Percentiles rank a stretch among this genome's conserved stretches.
phyloP scores from a whole-genome alignment of 1,140 invertebrate genomes.

The Macrocentrus cingulum region DNA sequence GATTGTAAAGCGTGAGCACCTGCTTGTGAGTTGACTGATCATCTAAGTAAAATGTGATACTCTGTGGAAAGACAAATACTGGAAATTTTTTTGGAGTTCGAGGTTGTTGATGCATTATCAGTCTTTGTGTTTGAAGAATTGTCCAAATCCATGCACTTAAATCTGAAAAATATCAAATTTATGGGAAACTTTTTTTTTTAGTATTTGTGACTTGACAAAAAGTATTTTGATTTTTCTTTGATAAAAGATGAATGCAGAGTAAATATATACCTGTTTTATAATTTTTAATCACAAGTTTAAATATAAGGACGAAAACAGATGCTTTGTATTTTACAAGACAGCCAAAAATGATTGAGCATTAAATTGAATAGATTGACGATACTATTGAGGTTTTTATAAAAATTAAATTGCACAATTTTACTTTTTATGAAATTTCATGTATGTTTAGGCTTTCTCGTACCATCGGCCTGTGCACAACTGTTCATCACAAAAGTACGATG shows the following conservation, averaged over 20 bases:
- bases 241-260: neutral
- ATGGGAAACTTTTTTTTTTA: neutral
- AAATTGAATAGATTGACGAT: neutral
- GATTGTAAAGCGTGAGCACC: slow-evolving; percentile 84
- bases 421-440: neutral
- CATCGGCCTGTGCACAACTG: neutral
- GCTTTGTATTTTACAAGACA: neutral
- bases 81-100: slow-evolving; percentile 62
- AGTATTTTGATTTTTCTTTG: neutral
- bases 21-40: slow-evolving; percentile 79
- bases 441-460: neutral
- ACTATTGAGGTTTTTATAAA: neutral
- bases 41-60: slow-evolving; percentile 76
- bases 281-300: neutral
- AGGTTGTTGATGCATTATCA: slow-evolving; percentile 28
- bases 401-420: neutral
- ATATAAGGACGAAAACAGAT: neutral
- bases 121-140: neutral
- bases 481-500: neutral
- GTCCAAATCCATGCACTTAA: slow-evolving; percentile 23
- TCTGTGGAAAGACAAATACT: slow-evolving; percentile 81
- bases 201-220: neutral
- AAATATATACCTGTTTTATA: neutral
- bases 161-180: slow-evolving; percentile 14
- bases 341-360: too few relatives aligned